These are phyloP conservation scores for Drosophila arawakana DNA, from an alignment of 1,140 invertebrate species.

Conservation along the genomic window DNA sequence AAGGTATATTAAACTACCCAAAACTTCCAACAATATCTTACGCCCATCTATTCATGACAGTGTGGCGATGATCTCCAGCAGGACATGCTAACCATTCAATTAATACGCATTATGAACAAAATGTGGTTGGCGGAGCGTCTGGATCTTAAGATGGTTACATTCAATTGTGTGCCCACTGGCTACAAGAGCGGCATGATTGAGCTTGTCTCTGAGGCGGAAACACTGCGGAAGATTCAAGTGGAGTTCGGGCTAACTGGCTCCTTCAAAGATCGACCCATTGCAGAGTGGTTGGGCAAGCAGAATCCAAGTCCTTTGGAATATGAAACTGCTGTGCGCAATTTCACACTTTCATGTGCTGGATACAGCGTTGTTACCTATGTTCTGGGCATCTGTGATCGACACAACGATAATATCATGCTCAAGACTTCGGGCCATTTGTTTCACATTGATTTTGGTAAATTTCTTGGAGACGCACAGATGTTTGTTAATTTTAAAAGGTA, in stretches of 20 bases:
- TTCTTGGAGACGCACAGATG: conserved; percentile 99
- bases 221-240: conserved; percentile 96
- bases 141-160: conserved; percentile 98
- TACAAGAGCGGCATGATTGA: conserved; percentile 98
- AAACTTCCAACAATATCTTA: not conserved
- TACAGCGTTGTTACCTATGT: conserved; percentile 99
- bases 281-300: conserved; percentile 98
- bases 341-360: conserved; percentile 97
- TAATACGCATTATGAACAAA: conserved; percentile 98
- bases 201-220: conserved; percentile 98
- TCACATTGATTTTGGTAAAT: conserved; percentile 99
- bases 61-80: conserved; percentile 99
- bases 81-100: conserved; percentile 98
- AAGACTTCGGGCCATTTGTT: conserved; percentile 99
- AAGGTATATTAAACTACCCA: conserved; percentile 86
- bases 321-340: conserved; percentile 94
- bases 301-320: conserved; percentile 99
- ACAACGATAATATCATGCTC: conserved; percentile 99
- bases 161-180: conserved; percentile 96
- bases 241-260: conserved; percentile 97
- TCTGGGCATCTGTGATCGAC: conserved; percentile 98
- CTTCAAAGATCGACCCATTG: conserved; percentile 98
- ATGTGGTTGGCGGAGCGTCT: conserved; percentile 97
- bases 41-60: conserved; percentile 84
- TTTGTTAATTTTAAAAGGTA: conserved; percentile 98